Evolutionary conservation across 2,113 vertebrate species (phyloP).

Genomic region (Puntigrus tetrazona): DNA sequence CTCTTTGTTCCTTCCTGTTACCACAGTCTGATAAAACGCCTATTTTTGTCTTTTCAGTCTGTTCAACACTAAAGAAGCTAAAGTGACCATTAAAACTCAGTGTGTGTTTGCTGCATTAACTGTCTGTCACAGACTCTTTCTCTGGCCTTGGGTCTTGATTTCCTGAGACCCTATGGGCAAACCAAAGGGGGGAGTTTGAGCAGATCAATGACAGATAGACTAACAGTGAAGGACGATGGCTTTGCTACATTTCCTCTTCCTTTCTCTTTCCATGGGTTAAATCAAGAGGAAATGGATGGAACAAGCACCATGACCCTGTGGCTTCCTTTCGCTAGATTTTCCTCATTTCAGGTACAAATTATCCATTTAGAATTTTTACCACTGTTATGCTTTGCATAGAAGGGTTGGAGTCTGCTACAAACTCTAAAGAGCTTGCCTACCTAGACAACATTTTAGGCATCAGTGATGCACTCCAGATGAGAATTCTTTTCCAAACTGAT

Average conservation of each 20-base stretch:
- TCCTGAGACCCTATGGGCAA: constrained; percentile 25
- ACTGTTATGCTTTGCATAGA: not conserved
- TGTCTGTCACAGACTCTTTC: not conserved
- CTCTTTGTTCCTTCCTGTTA: not conserved
- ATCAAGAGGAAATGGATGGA: constrained; percentile 33
- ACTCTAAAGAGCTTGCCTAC: not conserved
- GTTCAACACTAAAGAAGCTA: constrained; percentile 11
- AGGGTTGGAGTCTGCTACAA: not conserved
- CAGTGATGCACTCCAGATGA: not conserved
- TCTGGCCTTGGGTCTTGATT: constrained; percentile 45
- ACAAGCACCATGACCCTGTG: constrained; percentile 19
- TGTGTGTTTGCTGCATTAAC: constrained; percentile 29
- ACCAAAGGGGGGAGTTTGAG: constrained; percentile 27
- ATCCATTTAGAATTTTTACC: not conserved
- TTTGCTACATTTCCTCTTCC: constrained; percentile 38
- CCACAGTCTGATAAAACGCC: constrained; percentile 14
- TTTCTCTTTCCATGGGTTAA: not conserved
- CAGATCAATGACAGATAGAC: constrained; percentile 10
- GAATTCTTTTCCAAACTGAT: not conserved
- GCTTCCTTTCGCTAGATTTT: not conserved
- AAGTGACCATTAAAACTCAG: constrained; percentile 34
- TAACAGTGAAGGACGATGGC: constrained; percentile 36
- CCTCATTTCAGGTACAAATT: not conserved
- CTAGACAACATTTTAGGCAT: not conserved
- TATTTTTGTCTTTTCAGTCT: constrained; percentile 20